Evolutionary conservation across 2,113 vertebrate species (phyloP).

Genomic region (Ahaetulla prasina): DNA sequence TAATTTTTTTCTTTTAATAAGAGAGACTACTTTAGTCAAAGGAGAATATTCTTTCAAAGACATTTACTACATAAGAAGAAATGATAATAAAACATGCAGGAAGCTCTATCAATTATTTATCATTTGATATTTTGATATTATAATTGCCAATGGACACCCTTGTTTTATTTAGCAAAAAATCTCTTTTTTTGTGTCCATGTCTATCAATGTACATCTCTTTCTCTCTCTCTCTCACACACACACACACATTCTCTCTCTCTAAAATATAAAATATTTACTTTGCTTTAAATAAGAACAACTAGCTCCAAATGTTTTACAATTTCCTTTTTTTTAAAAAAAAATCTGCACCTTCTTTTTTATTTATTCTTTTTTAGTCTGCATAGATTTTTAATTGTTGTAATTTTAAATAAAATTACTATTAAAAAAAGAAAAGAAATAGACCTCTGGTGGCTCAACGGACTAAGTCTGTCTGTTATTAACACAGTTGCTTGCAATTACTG

Average conservation of each 20-base stretch:
- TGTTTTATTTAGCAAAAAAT: constrained; percentile 24
- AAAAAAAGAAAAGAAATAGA: neutral
- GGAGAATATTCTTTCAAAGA: constrained; percentile 56
- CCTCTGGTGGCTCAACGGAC: too few species aligned
- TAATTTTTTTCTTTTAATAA: constrained; percentile 56
- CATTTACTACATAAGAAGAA: constrained; percentile 61
- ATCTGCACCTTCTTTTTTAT: neutral
- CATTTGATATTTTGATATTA: constrained; percentile 46
- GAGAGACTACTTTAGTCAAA: constrained; percentile 54
- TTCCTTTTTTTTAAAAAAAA: neutral
- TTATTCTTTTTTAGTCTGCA: neutral
- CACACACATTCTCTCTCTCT: neutral
- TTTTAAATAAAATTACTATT: neutral
- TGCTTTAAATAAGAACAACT: neutral
- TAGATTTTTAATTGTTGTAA: neutral
- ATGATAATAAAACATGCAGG: constrained; percentile 55
- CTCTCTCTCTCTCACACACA: too few species aligned
- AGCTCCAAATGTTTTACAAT: neutral
- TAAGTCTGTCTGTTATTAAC: too few species aligned
- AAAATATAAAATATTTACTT: neutral
- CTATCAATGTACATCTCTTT: neutral
- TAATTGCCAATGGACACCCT: constrained; percentile 33
- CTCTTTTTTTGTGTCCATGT: neutral
- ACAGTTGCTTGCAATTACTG: too few species aligned
- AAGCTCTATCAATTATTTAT: constrained; percentile 48